phyloP scores from a whole-genome alignment of 2,797 vertebrate species.

The Pangasius sanitwongsei region DNA sequence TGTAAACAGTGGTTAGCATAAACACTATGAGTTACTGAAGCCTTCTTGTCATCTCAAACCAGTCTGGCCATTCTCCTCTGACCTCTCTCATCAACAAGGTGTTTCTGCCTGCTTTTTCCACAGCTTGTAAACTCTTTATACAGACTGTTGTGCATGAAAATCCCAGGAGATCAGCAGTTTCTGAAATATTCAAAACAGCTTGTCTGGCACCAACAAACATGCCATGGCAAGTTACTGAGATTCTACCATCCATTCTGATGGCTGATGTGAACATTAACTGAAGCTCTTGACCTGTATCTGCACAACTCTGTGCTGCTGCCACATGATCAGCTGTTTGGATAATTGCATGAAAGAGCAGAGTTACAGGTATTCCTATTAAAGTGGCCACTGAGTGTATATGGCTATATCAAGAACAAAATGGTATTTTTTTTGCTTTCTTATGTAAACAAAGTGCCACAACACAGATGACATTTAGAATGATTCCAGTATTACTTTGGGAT shows the following conservation, averaged over 20 bases:
- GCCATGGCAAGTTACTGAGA: no score
- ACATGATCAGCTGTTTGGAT: background rate
- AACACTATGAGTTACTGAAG: background rate
- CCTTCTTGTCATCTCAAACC: background rate
- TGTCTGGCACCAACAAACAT: no score
- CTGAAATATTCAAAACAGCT: no score
- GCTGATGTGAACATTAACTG: no score
- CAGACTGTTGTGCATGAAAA: no score
- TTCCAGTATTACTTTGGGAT: background rate
- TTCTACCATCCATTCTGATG: no score
- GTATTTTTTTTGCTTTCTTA: background rate
- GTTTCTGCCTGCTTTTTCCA: background rate
- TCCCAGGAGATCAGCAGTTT: no score
- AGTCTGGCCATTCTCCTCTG: background rate
- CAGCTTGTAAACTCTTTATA: no score
- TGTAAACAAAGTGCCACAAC: background rate
- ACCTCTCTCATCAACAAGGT: background rate
- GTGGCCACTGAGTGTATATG: conserved; percentile 10
- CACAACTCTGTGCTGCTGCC: no score
- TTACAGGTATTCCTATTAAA: conserved; percentile 4
- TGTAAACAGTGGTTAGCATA: background rate
- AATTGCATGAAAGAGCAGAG: background rate
- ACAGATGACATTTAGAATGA: background rate
- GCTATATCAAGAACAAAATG: background rate
- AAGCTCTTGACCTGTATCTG: no score